A percentile compares a stretch with the other conserved stretches of the same genome.
Evolutionary conservation across 2,113 vertebrate genomes (phyloP).

Genomic region (Peromyscus californicus): DNA sequence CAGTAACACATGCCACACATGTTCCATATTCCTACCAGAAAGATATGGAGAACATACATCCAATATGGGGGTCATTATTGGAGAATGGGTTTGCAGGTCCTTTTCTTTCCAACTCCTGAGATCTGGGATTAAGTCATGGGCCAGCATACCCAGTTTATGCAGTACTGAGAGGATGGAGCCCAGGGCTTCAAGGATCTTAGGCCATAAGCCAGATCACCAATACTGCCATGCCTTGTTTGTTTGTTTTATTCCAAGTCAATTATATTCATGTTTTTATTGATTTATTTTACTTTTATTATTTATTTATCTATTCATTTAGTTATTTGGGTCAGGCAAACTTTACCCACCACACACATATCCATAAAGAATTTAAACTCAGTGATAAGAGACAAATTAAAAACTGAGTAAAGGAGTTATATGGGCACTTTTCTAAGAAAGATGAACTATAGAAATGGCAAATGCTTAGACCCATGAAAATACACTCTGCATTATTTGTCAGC

Average conservation of each 20-base stretch:
- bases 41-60: background rate
- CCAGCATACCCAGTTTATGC: background rate
- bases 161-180: background rate
- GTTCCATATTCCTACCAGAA: background rate
- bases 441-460: background rate
- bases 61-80: background rate
- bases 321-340: background rate
- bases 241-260: background rate
- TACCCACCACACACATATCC: background rate
- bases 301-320: background rate
- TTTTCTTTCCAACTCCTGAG: background rate
- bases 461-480: background rate
- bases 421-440: background rate
- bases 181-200: background rate
- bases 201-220: background rate
- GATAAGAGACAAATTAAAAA: background rate
- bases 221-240: background rate
- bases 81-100: background rate
- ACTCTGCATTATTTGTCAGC: background rate
- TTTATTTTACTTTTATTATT: background rate
- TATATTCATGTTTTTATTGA: background rate
- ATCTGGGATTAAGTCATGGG: background rate
- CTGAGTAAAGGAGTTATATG: background rate
- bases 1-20: background rate
- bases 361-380: background rate